Percentiles rank a stretch among this genome's conserved stretches.
Conservation (phyloP, 1,140 invertebrate species). For the Gonioctena quinquepunctata region DNA sequence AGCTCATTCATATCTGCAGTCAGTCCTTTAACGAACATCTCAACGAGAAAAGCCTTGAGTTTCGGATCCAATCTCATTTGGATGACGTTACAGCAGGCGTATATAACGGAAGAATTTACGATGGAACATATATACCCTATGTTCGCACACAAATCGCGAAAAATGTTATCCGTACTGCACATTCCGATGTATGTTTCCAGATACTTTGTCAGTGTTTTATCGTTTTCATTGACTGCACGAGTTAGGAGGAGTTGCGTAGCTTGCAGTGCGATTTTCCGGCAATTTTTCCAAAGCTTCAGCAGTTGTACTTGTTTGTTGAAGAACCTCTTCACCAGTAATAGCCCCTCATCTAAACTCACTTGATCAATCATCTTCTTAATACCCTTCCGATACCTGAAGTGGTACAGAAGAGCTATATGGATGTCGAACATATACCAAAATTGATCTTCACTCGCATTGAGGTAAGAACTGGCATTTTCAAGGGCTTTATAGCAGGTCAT, state of each 20-base stretch:
- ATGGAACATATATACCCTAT: conserved; percentile 43
- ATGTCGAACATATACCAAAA: conserved; percentile 52
- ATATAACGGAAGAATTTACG: conserved; percentile 44
- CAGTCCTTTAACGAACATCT: conserved; percentile 73
- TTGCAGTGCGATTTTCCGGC: conserved; percentile 42
- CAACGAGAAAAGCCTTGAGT: conserved; percentile 69
- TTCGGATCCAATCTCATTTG: conserved; percentile 49
- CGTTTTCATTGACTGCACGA: conserved; percentile 41
- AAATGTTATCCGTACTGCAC: conserved; percentile 24
- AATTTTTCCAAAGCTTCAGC: conserved; percentile 50
- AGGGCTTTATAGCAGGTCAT: conserved; percentile 46
- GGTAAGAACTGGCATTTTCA: conserved; percentile 36
- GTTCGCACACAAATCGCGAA: conserved; percentile 31
- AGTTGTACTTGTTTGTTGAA: conserved; percentile 45
- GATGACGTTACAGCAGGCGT: conserved; percentile 44
- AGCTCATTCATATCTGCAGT: conserved; percentile 77
- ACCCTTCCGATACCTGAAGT: conserved; percentile 26
- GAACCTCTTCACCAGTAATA: conserved; percentile 48
- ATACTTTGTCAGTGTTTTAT: conserved; percentile 36
- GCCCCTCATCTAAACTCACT: conserved; percentile 40
- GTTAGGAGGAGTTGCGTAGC: conserved; percentile 41
- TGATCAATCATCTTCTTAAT: conserved; percentile 20
- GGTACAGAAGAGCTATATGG: conserved; percentile 48
- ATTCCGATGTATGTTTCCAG: conserved; percentile 35
- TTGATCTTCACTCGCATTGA: conserved; percentile 48